Conservation (phyloP, 2,888 invertebrate genomes). For the Lobophora halterata region DNA sequence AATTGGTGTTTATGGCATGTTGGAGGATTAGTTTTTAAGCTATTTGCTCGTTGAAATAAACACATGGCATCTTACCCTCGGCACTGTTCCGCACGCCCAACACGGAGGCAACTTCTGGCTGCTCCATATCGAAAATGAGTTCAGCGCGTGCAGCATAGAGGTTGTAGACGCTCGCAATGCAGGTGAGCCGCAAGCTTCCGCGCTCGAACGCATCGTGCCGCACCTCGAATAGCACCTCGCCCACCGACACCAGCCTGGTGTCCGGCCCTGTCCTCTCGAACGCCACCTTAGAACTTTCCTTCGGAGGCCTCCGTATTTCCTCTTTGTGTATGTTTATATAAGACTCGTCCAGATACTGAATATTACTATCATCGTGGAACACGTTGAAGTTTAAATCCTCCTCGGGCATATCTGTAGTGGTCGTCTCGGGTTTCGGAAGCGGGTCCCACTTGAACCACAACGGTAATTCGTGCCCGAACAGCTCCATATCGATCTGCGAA, state of each 20-base stretch:
- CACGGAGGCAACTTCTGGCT: slow-evolving; percentile 87
- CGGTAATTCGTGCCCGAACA: slow-evolving; percentile 63
- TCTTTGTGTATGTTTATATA: slow-evolving; percentile 73
- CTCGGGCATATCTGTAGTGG: slow-evolving; percentile 64
- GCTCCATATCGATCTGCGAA: slow-evolving; percentile 68
- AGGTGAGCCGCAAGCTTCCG: slow-evolving; percentile 83
- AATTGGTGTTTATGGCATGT: no score
- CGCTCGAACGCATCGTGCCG: slow-evolving; percentile 83
- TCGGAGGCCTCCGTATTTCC: slow-evolving; percentile 67
- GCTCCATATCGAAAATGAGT: slow-evolving; percentile 85
- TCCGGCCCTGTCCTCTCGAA: slow-evolving; percentile 69
- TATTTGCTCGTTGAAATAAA: background rate
- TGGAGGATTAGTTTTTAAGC: background rate
- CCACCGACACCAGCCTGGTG: slow-evolving; percentile 64
- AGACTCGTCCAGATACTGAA: slow-evolving; percentile 72
- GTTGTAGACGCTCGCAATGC: slow-evolving; percentile 85
- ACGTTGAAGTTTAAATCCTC: slow-evolving; percentile 67
- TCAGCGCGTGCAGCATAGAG: slow-evolving; percentile 83
- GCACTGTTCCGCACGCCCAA: slow-evolving; percentile 85
- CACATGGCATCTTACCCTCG: slow-evolving; percentile 59
- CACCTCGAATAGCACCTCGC: slow-evolving; percentile 82
- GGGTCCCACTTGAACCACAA: slow-evolving; percentile 76
- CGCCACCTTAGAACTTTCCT: slow-evolving; percentile 57
- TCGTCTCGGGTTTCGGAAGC: slow-evolving; percentile 62
- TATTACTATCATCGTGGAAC: slow-evolving; percentile 69